Evolutionary conservation across 2,113 vertebrate species (phyloP).

Genomic region (Erinaceus europaeus): DNA sequence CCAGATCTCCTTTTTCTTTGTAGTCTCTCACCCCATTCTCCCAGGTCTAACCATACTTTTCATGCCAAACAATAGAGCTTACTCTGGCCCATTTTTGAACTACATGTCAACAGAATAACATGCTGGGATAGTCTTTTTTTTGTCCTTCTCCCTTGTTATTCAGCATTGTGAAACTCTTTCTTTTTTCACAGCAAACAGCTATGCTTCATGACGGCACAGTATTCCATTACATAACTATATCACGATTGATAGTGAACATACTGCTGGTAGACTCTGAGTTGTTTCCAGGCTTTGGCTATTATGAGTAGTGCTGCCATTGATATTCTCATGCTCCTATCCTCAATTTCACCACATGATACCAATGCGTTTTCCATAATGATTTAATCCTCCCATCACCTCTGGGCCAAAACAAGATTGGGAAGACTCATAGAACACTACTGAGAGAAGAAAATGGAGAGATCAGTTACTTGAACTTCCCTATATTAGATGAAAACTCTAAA

Average conservation of each 20-base stretch:
- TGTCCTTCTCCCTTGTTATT: conserved; percentile 20
- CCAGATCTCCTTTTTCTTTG: neutral
- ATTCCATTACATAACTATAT: conserved; percentile 32
- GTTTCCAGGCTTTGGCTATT: conserved; percentile 34
- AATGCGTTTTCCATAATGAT: conserved; percentile 31
- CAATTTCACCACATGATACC: neutral
- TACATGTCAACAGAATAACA: neutral
- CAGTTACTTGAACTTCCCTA: conserved; percentile 13
- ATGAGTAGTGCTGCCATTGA: conserved; percentile 17
- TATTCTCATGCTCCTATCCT: conserved; percentile 15
- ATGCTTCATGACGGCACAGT: neutral
- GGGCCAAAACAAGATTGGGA: conserved; percentile 20
- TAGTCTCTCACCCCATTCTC: neutral
- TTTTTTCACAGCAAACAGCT: no score
- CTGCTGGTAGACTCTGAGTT: neutral
- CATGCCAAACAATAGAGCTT: neutral
- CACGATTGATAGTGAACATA: conserved; percentile 27
- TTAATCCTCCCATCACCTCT: conserved; percentile 16
- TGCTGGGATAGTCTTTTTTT: neutral
- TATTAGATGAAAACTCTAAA: neutral
- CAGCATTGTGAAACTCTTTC: conserved; percentile 7
- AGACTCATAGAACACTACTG: neutral
- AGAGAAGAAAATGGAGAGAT: neutral
- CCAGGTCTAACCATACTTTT: neutral
- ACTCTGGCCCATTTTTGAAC: neutral